Percentiles rank a stretch among this genome's conserved stretches.
Conservation (phyloP, 2,888 invertebrate genomes). For the Kryphioiulus occultus region DNA sequence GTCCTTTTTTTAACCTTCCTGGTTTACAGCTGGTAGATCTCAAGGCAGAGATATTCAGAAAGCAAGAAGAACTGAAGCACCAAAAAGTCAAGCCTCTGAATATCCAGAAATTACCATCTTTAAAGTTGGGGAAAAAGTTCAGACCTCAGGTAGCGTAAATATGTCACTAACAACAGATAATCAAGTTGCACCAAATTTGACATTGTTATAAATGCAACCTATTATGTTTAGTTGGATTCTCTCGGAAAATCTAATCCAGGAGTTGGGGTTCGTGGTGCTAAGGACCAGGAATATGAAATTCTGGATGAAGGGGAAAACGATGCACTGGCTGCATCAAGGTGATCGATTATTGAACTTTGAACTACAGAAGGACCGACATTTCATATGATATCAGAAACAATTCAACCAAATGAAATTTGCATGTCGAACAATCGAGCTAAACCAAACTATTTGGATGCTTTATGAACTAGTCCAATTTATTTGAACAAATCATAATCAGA, state of each 20-base stretch:
- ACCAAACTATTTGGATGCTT: too few species aligned
- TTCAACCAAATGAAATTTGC: too few species aligned
- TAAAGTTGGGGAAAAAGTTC: not conserved
- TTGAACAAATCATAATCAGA: too few species aligned
- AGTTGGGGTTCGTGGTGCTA: slow-evolving; percentile 51
- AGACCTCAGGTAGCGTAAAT: not conserved
- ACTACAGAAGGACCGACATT: too few species aligned
- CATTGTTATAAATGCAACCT: too few species aligned
- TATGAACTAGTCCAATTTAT: too few species aligned
- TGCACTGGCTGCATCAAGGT: slow-evolving; percentile 65
- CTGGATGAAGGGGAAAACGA: slow-evolving; percentile 63
- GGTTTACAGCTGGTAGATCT: slow-evolving; percentile 65
- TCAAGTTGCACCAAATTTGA: too few species aligned
- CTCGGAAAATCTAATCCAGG: slow-evolving; percentile 53
- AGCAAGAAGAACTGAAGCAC: slow-evolving; percentile 81
- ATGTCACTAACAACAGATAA: not conserved
- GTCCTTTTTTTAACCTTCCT: not conserved
- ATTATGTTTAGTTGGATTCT: not conserved
- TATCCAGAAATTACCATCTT: slow-evolving; percentile 41
- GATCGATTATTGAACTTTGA: slow-evolving; percentile 39
- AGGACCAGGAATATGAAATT: slow-evolving; percentile 61
- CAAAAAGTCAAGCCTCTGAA: slow-evolving; percentile 64
- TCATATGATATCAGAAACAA: not conserved
- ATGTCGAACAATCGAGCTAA: too few species aligned
- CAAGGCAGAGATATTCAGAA: slow-evolving; percentile 87